Conservation (phyloP, 2,888 invertebrate species). For the Acronicta psi region DNA sequence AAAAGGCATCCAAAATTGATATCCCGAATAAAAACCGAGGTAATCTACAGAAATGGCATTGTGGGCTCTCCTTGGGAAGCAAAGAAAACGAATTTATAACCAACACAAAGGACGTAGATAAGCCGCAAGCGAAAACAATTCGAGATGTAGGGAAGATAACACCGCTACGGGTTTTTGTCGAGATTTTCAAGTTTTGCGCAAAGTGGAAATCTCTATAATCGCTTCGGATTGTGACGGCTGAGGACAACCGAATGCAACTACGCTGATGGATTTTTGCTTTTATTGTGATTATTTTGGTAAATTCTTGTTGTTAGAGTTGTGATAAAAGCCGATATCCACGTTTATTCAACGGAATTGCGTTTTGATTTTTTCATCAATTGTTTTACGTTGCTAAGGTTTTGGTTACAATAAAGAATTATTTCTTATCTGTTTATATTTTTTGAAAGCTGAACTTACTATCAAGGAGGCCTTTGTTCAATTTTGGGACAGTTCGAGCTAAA, state of each 20-base stretch:
- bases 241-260: constrained; percentile 55
- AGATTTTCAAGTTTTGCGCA: constrained; percentile 58
- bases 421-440: too few relatives aligned
- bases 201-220: constrained; percentile 65
- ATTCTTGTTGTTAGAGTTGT: constrained; percentile 19
- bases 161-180: constrained; percentile 59
- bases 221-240: constrained; percentile 57
- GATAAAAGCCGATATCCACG: constrained; percentile 20
- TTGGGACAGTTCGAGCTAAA: too few relatives aligned
- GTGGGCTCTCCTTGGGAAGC: constrained; percentile 56
- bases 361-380: not conserved
- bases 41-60: constrained; percentile 60
- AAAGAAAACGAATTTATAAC: constrained; percentile 68
- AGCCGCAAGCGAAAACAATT: constrained; percentile 70
- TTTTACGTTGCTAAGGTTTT: constrained; percentile 1
- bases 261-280: constrained; percentile 58
- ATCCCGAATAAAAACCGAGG: constrained; percentile 57
- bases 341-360: constrained; percentile 2
- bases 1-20: constrained; percentile 59
- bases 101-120: constrained; percentile 68
- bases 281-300: constrained; percentile 57
- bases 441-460: too few relatives aligned
- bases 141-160: constrained; percentile 65
- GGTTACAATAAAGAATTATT: not conserved
- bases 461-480: too few relatives aligned